Base-by-base conservation (phyloP, 2,797 vertebrate genomes). In the Alcedo quadribrachys region DNA sequence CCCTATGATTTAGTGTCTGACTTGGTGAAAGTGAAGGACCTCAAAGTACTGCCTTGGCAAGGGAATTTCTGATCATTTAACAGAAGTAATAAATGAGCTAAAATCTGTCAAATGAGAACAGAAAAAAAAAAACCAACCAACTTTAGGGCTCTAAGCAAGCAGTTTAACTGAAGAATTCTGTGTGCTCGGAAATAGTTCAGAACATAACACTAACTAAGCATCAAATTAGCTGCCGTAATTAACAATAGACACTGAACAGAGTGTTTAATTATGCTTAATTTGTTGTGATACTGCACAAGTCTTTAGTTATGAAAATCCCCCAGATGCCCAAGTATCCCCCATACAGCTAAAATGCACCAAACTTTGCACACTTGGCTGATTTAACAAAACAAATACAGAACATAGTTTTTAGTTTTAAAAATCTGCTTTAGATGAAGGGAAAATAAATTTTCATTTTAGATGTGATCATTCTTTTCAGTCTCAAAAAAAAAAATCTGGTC, bases 1-100 rank as follows among this genome's bases (percentile, higher is more conserved):
- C 98, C 98, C 96, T 96, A 96, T 97, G 97, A 98, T 97, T 98
- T 97, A 97, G 97, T 97, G 97, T 98, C 98, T 97, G 92, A 96
- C 97, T 97, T 97, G 97, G 97, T 97, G 97, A 97, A 97, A 97
- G 97, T 97, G 96, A 97, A 97, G 96, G 97, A 96, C 96, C 97
- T 98, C 96, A 97, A 88, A 97, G 96, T 94, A 96, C 93, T 93
- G 92, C 97, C 96, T 96, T 97, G 97, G 97, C 97, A 97, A 95
- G 75, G 85, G 93, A 96, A 95, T 97, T 96, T 96, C 96, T 96
- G 93, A 97, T 97, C 77, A 32, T 92, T 97, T 97, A 95, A 97
- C 96, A 80, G 80, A 96, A 97, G 97, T 93, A 97, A 87, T 94
- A 97, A 97, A 94, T 80, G 88, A 94, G 84, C 85, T 96, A 93